Evolutionary conservation across 2,113 vertebrate genomes (phyloP).

Genomic region (Neogobius melanostomus): DNA sequence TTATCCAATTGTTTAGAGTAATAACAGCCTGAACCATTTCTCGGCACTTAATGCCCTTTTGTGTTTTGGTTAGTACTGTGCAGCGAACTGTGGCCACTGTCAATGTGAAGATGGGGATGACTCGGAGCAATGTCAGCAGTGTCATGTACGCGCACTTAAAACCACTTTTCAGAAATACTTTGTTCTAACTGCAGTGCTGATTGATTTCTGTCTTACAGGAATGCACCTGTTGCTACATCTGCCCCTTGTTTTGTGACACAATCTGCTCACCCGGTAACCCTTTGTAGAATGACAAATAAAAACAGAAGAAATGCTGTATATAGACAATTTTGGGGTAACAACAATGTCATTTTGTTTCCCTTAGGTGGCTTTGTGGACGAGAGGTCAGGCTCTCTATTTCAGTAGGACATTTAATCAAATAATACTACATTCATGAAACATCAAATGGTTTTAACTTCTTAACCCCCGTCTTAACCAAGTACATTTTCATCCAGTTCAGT

Average conservation of each 20-base stretch:
- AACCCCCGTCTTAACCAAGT: too few relatives aligned
- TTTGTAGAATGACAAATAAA: not conserved
- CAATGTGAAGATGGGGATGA: conserved; percentile 82
- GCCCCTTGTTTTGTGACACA: conserved; percentile 83
- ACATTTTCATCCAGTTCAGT: too few relatives aligned
- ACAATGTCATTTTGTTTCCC: conserved; percentile 17
- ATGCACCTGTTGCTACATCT: conserved; percentile 84
- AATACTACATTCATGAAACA: too few relatives aligned
- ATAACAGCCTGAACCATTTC: not conserved
- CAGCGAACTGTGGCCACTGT: conserved; percentile 76
- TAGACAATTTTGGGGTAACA: not conserved
- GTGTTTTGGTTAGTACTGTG: conserved; percentile 74
- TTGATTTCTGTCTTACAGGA: conserved; percentile 58
- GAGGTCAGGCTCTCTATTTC: conserved; percentile 74
- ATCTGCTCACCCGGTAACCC: conserved; percentile 82
- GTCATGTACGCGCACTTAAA: conserved; percentile 69
- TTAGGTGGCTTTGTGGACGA: conserved; percentile 81
- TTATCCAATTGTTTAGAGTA: not conserved
- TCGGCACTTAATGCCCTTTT: not conserved
- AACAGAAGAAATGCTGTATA: not conserved
- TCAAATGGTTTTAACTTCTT: not conserved
- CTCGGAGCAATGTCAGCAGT: conserved; percentile 78
- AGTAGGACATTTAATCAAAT: conserved; percentile 65
- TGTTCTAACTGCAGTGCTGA: not conserved
- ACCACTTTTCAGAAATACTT: not conserved